phyloP scores from a whole-genome alignment of 2,797 vertebrate species.

The Lacerta bilineata region DNA sequence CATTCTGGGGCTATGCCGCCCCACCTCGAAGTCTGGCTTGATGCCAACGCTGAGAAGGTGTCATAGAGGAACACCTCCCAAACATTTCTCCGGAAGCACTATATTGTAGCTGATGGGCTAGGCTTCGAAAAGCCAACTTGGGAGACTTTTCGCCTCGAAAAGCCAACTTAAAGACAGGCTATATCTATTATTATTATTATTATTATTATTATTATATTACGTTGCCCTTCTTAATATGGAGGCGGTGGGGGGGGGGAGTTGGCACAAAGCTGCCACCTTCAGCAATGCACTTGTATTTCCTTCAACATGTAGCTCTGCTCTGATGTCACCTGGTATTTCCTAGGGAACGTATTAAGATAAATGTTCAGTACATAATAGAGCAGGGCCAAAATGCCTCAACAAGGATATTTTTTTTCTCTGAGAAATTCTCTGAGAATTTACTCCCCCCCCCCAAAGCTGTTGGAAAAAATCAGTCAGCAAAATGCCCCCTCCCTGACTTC shows the following conservation, averaged over 20 bases:
- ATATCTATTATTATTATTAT: neutral
- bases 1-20: conserved; percentile 64
- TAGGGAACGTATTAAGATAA: neutral
- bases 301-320: neutral
- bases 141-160: neutral
- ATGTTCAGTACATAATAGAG: too few species aligned
- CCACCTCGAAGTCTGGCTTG: conserved; percentile 67
- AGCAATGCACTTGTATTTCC: neutral
- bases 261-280: too few species aligned
- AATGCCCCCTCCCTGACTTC: neutral
- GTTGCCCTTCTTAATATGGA: neutral
- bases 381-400: neutral
- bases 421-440: neutral
- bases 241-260: neutral
- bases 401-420: neutral
- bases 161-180: neutral
- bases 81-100: conserved; percentile 10
- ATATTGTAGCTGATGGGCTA: neutral
- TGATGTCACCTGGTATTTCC: neutral
- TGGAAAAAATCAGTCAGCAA: neutral
- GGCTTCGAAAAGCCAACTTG: neutral
- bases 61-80: conserved; percentile 31
- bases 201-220: neutral
- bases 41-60: conserved; percentile 62
- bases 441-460: neutral